These are phyloP conservation scores for Ctena decussata DNA, from an alignment of 2,888 invertebrate species.

Conservation along the genomic window DNA sequence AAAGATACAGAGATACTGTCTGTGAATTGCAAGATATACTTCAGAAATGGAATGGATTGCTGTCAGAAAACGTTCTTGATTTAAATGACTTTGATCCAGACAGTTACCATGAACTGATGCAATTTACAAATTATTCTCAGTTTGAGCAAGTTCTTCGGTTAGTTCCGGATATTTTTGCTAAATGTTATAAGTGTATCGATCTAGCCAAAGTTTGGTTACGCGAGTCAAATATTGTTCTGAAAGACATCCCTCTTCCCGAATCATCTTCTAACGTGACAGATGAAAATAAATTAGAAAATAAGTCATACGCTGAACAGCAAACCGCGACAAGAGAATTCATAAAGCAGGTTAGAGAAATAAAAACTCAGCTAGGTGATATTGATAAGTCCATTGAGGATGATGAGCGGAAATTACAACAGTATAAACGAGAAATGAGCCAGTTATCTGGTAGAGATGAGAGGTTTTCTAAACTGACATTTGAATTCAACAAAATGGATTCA, in stretches of 20 bases:
- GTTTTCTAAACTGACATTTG: constrained; percentile 63
- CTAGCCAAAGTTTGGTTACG: constrained; percentile 81
- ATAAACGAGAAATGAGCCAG: constrained; percentile 61
- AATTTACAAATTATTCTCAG: constrained; percentile 69
- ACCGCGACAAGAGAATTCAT: constrained; percentile 10
- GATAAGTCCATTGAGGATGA: constrained; percentile 63
- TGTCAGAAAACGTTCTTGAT: constrained; percentile 74
- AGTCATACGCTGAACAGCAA: background rate
- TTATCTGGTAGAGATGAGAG: constrained; percentile 65
- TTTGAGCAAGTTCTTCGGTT: constrained; percentile 80
- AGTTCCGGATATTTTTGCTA: constrained; percentile 83
- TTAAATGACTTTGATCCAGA: constrained; percentile 79
- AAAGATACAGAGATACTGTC: constrained; percentile 68
- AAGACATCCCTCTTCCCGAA: constrained; percentile 38
- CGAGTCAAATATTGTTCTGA: constrained; percentile 61
- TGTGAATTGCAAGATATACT: constrained; percentile 73
- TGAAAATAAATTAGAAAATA: background rate
- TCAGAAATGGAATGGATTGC: constrained; percentile 77
- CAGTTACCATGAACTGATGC: constrained; percentile 79
- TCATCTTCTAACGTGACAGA: background rate
- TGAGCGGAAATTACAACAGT: constrained; percentile 58
- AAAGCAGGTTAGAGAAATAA: constrained; percentile 53
- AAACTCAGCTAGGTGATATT: constrained; percentile 58
- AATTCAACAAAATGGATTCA: constrained; percentile 67
- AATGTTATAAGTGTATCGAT: constrained; percentile 82